These are phyloP conservation scores for Morphnarchus princeps DNA, from an alignment of 2,113 vertebrate species.

Conservation along the genomic window DNA sequence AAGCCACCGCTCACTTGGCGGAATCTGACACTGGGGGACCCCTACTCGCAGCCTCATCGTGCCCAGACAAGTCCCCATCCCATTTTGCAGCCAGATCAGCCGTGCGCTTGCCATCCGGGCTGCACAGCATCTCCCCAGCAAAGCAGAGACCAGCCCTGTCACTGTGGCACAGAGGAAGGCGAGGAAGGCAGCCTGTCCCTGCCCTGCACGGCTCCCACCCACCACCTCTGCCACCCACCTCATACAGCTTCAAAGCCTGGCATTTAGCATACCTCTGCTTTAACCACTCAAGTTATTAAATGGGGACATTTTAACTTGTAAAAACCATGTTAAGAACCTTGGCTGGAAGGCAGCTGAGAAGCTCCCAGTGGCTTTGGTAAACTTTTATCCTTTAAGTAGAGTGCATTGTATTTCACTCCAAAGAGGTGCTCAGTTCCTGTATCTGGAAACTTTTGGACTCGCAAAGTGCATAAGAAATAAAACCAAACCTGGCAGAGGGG, in stretches of 20 bases:
- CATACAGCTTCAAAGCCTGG: neutral
- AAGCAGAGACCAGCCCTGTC: neutral
- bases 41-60: accelerated
- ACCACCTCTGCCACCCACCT: neutral
- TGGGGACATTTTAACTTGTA: neutral
- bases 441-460: neutral
- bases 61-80: neutral
- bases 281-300: neutral
- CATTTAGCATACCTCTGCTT: neutral
- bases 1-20: neutral
- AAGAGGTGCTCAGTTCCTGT: neutral
- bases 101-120: accelerated
- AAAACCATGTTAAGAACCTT: neutral
- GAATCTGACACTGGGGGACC: accelerated
- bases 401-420: neutral
- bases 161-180: neutral
- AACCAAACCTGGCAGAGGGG: neutral
- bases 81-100: accelerated
- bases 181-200: neutral
- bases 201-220: neutral
- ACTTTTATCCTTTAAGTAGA: neutral
- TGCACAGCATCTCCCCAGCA: neutral
- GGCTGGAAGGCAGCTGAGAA: neutral
- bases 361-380: neutral
- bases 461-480: accelerated